Evolutionary conservation across 2,797 vertebrate genomes (phyloP).

Genomic region (Pyrocephalus nanus): DNA sequence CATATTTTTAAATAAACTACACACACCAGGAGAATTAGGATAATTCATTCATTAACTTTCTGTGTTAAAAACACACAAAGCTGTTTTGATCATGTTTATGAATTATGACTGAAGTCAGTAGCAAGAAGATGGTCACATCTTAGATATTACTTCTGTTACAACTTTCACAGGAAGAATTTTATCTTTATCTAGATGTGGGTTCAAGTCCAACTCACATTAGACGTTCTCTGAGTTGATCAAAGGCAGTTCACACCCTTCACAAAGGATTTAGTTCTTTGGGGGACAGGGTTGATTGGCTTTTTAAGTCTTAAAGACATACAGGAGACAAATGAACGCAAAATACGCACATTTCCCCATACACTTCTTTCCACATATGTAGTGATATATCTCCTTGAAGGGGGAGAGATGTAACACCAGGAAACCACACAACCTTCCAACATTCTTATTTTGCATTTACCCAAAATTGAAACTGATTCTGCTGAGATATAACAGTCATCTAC

Average conservation of each 20-base stretch:
- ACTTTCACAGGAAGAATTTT: not conserved
- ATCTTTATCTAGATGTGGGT: not conserved
- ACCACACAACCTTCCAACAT: not conserved
- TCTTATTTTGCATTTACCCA: not conserved
- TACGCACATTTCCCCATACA: accelerated
- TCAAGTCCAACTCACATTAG: not conserved
- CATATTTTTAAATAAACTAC: not conserved
- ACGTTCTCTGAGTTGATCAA: not conserved
- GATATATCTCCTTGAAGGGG: not conserved
- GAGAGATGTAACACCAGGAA: not conserved
- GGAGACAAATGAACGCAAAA: not conserved
- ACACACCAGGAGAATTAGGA: not conserved
- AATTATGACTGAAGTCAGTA: not conserved
- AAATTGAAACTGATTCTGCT: not conserved
- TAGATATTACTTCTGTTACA: not conserved
- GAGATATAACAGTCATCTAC: not conserved
- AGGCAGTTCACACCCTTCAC: not conserved
- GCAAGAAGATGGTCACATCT: not conserved
- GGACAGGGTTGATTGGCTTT: not conserved
- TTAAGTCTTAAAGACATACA: not conserved
- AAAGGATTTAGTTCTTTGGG: not conserved
- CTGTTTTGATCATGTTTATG: not conserved
- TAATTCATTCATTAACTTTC: not conserved
- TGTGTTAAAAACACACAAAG: not conserved
- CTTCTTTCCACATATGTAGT: not conserved